phyloP scores from a whole-genome alignment of 1,140 invertebrate genomes.

The Vollenhovia emeryi region DNA sequence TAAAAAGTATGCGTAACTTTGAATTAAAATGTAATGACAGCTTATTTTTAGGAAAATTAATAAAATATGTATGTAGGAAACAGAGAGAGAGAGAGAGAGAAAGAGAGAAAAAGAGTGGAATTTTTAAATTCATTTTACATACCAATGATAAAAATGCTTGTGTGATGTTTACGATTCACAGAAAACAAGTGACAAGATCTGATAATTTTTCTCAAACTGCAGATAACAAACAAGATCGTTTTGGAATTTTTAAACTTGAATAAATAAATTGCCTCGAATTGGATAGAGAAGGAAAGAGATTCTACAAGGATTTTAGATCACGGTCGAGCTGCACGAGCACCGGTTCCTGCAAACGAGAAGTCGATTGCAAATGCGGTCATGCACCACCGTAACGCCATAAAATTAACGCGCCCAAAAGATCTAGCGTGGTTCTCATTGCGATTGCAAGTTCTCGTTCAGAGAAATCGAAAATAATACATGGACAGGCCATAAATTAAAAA shows the following conservation, averaged over 20 bases:
- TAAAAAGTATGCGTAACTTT: background rate
- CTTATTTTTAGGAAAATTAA: background rate
- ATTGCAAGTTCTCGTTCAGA: conserved; percentile 34
- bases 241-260: too few species aligned
- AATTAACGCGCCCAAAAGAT: conserved; percentile 65
- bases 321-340: background rate
- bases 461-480: conserved; percentile 70
- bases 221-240: too few species aligned
- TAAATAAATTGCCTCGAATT: background rate
- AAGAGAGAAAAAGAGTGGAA: background rate
- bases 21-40: background rate
- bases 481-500: conserved; percentile 67
- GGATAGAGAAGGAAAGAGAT: background rate
- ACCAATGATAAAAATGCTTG: background rate
- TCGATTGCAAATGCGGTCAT: conserved; percentile 70
- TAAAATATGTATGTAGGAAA: background rate
- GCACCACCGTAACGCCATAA: conserved; percentile 71
- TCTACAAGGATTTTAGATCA: conserved; percentile 1
- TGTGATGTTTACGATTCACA: background rate
- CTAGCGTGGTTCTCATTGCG: background rate
- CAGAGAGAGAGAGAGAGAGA: background rate
- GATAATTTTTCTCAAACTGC: background rate
- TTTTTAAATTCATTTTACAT: background rate
- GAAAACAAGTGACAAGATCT: background rate
- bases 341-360: conserved; percentile 19